Conservation (phyloP, 2,113 vertebrate species). For the Sterrhoptilus dennistouni region DNA sequence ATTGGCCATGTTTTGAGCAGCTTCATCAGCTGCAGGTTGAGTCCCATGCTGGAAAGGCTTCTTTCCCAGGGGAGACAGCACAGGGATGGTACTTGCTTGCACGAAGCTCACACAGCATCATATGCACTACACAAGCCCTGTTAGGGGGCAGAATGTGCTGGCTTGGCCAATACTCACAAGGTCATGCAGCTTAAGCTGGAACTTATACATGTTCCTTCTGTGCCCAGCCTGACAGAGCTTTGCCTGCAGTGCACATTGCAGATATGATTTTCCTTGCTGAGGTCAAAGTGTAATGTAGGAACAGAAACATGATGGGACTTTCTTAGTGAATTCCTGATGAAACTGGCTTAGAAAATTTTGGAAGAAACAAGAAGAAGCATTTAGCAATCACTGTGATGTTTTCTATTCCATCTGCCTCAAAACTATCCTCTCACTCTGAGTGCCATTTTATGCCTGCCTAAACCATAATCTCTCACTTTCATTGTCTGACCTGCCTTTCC, state of each 20-base stretch:
- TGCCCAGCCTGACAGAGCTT: neutral
- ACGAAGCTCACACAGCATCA: rapidly evolving
- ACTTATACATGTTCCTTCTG: neutral
- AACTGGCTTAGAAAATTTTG: neutral
- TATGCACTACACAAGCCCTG: rapidly evolving
- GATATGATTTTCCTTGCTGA: neutral
- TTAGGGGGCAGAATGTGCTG: neutral
- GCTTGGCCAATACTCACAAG: neutral
- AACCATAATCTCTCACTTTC: neutral
- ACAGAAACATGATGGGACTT: neutral
- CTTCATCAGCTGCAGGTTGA: neutral
- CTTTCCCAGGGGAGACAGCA: neutral
- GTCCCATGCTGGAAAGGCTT: neutral
- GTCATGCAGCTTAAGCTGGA: neutral
- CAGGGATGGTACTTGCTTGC: neutral
- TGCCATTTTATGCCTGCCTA: neutral
- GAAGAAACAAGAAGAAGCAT: neutral
- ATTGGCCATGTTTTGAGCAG: neutral
- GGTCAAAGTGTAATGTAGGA: neutral
- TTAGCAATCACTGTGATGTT: neutral
- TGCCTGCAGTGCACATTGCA: neutral
- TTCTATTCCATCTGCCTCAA: neutral
- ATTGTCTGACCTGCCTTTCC: neutral
- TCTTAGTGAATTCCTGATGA: neutral
- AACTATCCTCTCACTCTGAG: neutral